These are phyloP conservation scores for Atopsyche davidsoni DNA, from an alignment of 1,140 invertebrate species.

Conservation along the genomic window DNA sequence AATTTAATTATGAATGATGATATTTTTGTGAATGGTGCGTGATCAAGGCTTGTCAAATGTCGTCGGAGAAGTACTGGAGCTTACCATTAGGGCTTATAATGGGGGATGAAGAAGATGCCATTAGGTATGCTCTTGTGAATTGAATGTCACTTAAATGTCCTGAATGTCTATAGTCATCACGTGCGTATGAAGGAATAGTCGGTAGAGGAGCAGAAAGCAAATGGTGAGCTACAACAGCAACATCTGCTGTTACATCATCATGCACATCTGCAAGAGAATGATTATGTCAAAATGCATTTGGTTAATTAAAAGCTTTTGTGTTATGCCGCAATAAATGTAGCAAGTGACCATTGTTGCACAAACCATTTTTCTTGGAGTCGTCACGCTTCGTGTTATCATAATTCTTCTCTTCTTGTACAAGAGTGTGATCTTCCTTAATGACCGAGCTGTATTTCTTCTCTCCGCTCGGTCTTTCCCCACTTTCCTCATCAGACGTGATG, in stretches of 20 bases:
- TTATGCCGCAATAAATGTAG: too few relatives aligned
- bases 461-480: background rate
- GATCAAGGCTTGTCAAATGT: too few relatives aligned
- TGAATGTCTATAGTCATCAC: slow-evolving; percentile 33
- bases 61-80: too few relatives aligned
- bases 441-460: slow-evolving; percentile 28
- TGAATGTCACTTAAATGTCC: slow-evolving; percentile 31
- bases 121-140: slow-evolving; percentile 45
- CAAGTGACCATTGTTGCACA: too few relatives aligned
- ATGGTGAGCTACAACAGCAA: slow-evolving; percentile 44
- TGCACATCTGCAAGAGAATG: slow-evolving; percentile 33
- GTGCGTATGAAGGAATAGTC: slow-evolving; percentile 37
- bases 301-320: too few relatives aligned
- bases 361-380: slow-evolving; percentile 11
- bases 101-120: slow-evolving; percentile 33
- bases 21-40: too few relatives aligned
- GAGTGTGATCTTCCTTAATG: slow-evolving; percentile 26
- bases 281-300: too few relatives aligned
- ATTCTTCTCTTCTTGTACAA: slow-evolving; percentile 24
- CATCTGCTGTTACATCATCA: slow-evolving; percentile 38
- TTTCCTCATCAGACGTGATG: background rate
- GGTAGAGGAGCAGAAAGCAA: slow-evolving; percentile 42
- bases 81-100: slow-evolving; percentile 25
- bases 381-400: slow-evolving; percentile 11
- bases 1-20: too few relatives aligned